These are phyloP conservation scores for Bombus confusus DNA, from an alignment of 1,140 invertebrate species.

Conservation along the genomic window DNA sequence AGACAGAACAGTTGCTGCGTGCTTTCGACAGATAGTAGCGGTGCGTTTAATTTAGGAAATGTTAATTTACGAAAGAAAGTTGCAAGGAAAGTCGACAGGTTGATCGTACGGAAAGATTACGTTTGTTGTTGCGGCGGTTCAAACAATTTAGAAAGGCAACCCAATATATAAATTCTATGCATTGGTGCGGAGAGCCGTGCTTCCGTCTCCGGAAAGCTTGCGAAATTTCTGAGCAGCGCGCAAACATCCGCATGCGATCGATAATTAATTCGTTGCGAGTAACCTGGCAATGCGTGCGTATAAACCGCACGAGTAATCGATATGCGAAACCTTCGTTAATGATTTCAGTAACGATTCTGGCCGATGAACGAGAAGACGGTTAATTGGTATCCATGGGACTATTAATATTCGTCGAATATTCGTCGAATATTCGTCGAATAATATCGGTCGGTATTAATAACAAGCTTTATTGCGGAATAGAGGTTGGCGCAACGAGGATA, in stretches of 20 bases:
- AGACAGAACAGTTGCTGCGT: too few species aligned
- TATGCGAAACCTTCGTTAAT: neutral
- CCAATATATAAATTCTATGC: too few species aligned
- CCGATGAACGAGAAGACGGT: neutral
- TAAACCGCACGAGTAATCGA: neutral
- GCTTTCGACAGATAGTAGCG: neutral
- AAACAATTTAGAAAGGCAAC: too few species aligned
- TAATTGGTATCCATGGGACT: neutral
- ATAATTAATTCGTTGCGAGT: too few species aligned
- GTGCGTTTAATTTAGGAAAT: neutral
- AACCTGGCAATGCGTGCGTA: too few species aligned
- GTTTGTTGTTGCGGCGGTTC: too few species aligned
- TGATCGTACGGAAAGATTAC: too few species aligned
- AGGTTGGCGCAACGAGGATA: neutral
- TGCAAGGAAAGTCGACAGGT: neutral
- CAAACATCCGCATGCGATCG: neutral
- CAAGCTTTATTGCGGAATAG: neutral
- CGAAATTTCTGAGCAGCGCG: neutral
- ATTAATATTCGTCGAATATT: neutral
- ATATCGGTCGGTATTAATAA: conserved; percentile 24
- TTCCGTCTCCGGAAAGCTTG: too few species aligned
- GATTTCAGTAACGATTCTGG: neutral
- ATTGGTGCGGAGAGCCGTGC: too few species aligned
- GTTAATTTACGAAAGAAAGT: too few species aligned
- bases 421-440: neutral